Percentiles rank a stretch among this genome's conserved stretches.
These are phyloP conservation scores for Cladorhizidae sp. DNA, from an alignment of 37 sponge, comb jelly and placozoan species.

Conservation along the genomic window DNA sequence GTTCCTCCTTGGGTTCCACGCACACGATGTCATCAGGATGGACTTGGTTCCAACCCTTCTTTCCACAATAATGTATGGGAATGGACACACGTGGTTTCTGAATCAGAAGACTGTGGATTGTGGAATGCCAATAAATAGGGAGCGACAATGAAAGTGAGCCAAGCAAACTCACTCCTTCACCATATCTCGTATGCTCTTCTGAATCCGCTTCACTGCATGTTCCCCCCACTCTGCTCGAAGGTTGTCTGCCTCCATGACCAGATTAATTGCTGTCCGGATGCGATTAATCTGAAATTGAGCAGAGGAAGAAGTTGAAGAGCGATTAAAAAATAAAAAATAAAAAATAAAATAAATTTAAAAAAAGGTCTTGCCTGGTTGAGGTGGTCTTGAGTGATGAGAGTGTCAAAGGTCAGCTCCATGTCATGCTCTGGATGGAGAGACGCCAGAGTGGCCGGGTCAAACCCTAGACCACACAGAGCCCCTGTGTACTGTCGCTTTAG, in stretches of 20 bases:
- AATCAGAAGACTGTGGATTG: conserved; percentile 32
- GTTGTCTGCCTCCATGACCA: conserved; percentile 44
- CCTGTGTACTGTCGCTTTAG: conserved; percentile 78
- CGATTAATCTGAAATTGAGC: conserved; percentile 74
- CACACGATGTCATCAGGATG: conserved; percentile 42
- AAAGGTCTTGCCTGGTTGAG: conserved; percentile 48
- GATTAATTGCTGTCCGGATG: conserved; percentile 52
- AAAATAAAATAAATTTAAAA: not conserved
- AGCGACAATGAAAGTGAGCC: not conserved
- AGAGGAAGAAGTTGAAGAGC: not conserved
- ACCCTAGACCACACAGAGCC: conserved; percentile 89
- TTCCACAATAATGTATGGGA: not conserved
- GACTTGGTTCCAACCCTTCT: conserved; percentile 61
- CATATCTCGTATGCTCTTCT: conserved; percentile 33
- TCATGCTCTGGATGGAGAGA: conserved; percentile 82
- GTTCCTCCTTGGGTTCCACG: conserved; percentile 5
- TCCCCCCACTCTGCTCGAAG: conserved; percentile 36
- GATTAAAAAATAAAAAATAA: not conserved
- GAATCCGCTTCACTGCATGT: conserved; percentile 35
- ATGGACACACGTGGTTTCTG: conserved; percentile 30
- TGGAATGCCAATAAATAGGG: not conserved
- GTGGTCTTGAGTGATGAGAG: conserved; percentile 76
- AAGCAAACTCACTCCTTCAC: conserved; percentile 40
- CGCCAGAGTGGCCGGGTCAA: conserved; percentile 69
- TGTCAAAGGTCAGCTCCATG: conserved; percentile 83